Evolutionary conservation across 2,113 vertebrate genomes (phyloP), one percentile per base, ranked within the genome.

Genomic region (Neolamprologus tretocephalus): DNA sequence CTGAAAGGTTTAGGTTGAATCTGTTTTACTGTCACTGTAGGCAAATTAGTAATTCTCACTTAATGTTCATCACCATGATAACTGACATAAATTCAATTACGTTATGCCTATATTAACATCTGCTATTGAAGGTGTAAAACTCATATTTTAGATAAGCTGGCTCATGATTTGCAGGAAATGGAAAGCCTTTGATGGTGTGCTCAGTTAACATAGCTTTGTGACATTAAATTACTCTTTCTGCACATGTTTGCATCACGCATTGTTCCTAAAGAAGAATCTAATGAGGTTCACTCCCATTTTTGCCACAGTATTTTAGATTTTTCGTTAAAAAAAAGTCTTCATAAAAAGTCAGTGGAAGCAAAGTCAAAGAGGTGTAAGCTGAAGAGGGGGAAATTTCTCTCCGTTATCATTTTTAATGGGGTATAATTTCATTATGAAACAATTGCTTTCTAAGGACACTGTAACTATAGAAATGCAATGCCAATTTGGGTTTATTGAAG

Each of bases 401-500:
- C 63, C 47, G 78, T 86, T 86, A 85, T 85, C 40, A 89, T 89
- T 90, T 86, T 55, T 86, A 88, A 81, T 84, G 11, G 81, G 87
- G 9, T 66, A 54, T 85, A 83, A 93, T 93, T 92, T 84, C 42
- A 92, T 95, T 92, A 92, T 88, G 90, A 81, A 80, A 94, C 84
- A 19, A 87, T 92, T 92, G 81, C 58, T 89, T 85, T 83, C 86
- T 73, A 73, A 87, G 86, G 83, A 88, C 82, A 89, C 82, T 82
- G 31, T 42, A 26, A 80, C 91, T 91, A 71, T 80, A 89, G 68
- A 90, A 61, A 49, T 81, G 83, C 87, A 91, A 84, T 94, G 82
- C 83, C 89, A 95, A 92, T 93, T 91, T 91, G 82, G 86, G 84
- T 82, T 89, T 88, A 94, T n/a, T 91, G 87, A 93, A 94, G 92